phyloP scores from a whole-genome alignment of 2,113 vertebrate genomes.

The Corythoichthys haematopterus region DNA sequence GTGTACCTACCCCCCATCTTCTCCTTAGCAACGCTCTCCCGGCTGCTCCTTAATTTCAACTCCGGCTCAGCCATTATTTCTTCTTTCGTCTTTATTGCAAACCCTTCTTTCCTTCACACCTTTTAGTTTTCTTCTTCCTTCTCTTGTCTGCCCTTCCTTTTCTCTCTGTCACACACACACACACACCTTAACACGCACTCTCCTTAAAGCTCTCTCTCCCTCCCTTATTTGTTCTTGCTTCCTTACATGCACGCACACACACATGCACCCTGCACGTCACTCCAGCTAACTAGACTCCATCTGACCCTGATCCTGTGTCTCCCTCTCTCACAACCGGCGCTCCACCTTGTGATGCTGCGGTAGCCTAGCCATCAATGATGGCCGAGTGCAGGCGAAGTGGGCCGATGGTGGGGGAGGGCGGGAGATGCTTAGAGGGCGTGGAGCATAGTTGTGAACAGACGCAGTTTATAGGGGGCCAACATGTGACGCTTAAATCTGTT shows the following conservation, averaged over 20 bases:
- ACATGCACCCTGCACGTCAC: conserved; percentile 10
- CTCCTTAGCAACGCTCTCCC: conserved; percentile 65
- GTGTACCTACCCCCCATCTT: conserved; percentile 64
- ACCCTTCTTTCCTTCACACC: conserved; percentile 24
- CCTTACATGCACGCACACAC: conserved; percentile 13
- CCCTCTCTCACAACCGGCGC: conserved; percentile 26
- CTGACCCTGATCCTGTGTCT: conserved; percentile 45
- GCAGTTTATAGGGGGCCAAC: conserved; percentile 36
- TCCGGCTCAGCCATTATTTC: conserved; percentile 64
- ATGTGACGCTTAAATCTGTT: conserved; percentile 56
- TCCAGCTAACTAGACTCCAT: conserved; percentile 34
- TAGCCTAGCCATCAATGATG: conserved; percentile 45
- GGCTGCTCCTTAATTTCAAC: conserved; percentile 68
- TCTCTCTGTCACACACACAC: conserved; percentile 5
- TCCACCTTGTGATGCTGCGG: conserved; percentile 51
- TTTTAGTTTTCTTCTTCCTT: conserved; percentile 38
- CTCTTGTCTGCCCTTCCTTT: conserved; percentile 22
- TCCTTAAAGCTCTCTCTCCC: conserved; percentile 6
- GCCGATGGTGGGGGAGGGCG: not conserved
- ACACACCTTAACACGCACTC: not conserved
- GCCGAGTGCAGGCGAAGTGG: conserved; percentile 23
- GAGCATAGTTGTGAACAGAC: conserved; percentile 20
- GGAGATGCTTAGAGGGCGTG: not conserved
- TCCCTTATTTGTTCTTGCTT: conserved; percentile 24
- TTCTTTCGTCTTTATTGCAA: conserved; percentile 33